Percentiles rank a stretch among this genome's conserved stretches.
These are phyloP conservation scores for Glaucidium brasilianum DNA, from an alignment of 2,113 vertebrate genomes.

Conservation along the genomic window DNA sequence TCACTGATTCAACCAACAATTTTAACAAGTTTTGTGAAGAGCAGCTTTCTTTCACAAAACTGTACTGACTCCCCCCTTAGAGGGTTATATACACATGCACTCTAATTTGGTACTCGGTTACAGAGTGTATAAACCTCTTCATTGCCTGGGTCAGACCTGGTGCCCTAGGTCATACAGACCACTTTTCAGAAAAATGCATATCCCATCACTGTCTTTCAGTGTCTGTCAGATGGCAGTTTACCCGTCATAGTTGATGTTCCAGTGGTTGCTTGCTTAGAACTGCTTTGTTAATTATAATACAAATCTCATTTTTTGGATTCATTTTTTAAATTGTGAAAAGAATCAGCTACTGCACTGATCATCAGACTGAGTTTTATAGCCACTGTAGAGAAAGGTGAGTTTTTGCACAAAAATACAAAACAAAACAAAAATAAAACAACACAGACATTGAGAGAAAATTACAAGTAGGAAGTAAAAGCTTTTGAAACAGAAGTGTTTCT, in stretches of 20 bases:
- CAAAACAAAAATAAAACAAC: background rate
- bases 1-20: background rate
- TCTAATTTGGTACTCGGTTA: background rate
- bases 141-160: background rate
- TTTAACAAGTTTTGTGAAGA: background rate
- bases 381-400: background rate
- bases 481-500: background rate
- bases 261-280: background rate
- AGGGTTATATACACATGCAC: background rate
- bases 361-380: background rate
- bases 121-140: background rate
- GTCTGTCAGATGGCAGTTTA: background rate
- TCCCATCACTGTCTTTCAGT: background rate
- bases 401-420: background rate
- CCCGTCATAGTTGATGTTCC: background rate
- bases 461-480: background rate
- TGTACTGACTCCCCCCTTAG: background rate
- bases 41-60: background rate
- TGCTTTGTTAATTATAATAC: background rate
- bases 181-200: background rate
- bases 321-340: background rate
- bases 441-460: background rate
- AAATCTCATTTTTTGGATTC: background rate
- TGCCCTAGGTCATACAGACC: background rate
- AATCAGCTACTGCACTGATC: background rate